Evolutionary conservation across 2,113 vertebrate genomes (phyloP).

Genomic region (Agelaius phoeniceus): DNA sequence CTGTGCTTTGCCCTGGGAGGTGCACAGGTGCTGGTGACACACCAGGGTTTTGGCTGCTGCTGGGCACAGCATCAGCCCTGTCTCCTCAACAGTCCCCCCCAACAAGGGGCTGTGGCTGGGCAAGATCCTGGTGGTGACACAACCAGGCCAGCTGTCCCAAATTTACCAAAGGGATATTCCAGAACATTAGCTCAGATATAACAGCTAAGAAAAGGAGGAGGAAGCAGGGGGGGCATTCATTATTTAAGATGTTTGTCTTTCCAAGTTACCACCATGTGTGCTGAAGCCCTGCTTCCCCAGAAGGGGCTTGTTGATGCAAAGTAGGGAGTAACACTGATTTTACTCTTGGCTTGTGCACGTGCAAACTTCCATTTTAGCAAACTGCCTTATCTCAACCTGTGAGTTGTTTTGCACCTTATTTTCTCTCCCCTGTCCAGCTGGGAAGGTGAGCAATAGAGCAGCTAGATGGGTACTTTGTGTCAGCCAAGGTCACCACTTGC

Average conservation of each 20-base stretch:
- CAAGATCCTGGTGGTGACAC: neutral
- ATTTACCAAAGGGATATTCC: neutral
- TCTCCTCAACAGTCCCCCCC: neutral
- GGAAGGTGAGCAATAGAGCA: neutral
- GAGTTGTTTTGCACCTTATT: neutral
- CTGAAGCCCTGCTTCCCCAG: neutral
- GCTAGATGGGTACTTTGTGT: neutral
- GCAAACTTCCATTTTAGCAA: neutral
- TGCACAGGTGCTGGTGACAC: neutral
- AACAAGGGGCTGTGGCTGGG: neutral
- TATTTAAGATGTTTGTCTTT: neutral
- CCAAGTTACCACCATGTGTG: no score
- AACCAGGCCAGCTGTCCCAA: neutral
- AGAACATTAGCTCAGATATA: neutral
- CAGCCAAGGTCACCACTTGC: neutral
- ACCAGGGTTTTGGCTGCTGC: neutral
- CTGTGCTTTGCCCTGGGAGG: neutral
- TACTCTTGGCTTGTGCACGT: neutral
- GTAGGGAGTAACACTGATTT: neutral
- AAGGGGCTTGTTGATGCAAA: neutral
- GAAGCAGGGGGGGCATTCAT: neutral
- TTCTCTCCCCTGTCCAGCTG: neutral
- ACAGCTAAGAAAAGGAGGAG: neutral
- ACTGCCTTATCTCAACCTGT: neutral
- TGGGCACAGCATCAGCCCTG: neutral